Conservation (phyloP, 1,140 invertebrate genomes). For the Episyrphus balteatus region DNA sequence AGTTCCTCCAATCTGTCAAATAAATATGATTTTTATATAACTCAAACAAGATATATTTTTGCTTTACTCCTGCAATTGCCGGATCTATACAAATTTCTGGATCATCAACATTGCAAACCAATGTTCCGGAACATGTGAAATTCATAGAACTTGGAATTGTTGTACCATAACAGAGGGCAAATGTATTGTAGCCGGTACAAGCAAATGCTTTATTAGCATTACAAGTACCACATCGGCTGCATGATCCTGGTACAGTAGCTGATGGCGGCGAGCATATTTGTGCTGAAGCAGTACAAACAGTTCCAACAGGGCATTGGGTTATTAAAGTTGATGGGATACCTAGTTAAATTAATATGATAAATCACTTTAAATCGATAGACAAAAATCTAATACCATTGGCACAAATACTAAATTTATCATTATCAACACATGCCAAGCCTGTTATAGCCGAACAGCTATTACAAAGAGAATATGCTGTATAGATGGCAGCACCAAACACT, state of each 20-base stretch:
- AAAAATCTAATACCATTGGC: too few relatives aligned
- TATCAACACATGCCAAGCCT: too few relatives aligned
- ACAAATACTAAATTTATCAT: too few relatives aligned
- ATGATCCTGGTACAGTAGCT: conserved; percentile 3
- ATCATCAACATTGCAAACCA: conserved; percentile 19
- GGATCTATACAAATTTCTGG: conserved; percentile 18
- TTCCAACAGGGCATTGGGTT: too few relatives aligned
- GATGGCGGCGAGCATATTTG: conserved; percentile 14
- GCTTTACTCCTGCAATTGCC: conserved; percentile 9
- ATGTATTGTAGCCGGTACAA: conserved; percentile 21
- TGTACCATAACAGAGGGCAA: conserved; percentile 23
- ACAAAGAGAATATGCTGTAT: too few relatives aligned
- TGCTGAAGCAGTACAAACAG: conserved; percentile 4
- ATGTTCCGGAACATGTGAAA: conserved; percentile 16
- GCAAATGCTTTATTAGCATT: conserved; percentile 20
- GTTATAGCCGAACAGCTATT: too few relatives aligned
- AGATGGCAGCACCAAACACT: too few relatives aligned
- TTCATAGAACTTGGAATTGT: conserved; percentile 5
- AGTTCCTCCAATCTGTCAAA: conserved; percentile 11
- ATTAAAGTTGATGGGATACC: too few relatives aligned
- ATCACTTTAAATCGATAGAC: too few relatives aligned
- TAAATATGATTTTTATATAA: background rate
- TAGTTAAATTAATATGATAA: too few relatives aligned
- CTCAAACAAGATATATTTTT: background rate
- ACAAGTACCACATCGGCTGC: conserved; percentile 23